These are phyloP conservation scores for Canis aureus DNA, from an alignment of 2,113 vertebrate species.

Conservation along the genomic window DNA sequence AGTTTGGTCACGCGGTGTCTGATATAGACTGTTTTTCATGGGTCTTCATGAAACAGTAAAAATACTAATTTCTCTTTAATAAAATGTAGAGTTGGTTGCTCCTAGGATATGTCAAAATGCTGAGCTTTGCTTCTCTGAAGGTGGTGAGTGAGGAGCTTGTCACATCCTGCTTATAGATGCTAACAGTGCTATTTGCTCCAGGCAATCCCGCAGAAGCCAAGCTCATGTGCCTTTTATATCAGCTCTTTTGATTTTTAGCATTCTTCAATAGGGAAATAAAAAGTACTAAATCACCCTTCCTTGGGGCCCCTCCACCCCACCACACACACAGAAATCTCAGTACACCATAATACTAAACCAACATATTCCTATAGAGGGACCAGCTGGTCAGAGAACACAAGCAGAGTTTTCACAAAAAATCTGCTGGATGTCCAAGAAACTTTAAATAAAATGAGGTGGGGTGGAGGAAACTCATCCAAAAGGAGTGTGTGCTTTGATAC, in stretches of 20 bases:
- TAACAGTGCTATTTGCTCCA: background rate
- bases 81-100: background rate
- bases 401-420: background rate
- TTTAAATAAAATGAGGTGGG: background rate
- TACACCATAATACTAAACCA: background rate
- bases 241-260: background rate
- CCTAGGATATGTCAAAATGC: background rate
- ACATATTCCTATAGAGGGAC: background rate
- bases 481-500: background rate
- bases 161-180: background rate
- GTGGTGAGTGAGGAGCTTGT: background rate
- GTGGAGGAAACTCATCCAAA: background rate
- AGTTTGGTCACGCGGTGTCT: background rate
- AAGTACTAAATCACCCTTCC: background rate
- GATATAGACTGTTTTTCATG: background rate
- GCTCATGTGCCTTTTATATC: background rate
- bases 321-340: background rate
- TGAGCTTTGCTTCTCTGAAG: background rate
- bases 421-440: background rate
- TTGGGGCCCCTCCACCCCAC: background rate
- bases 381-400: background rate
- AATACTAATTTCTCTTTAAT: background rate
- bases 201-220: background rate
- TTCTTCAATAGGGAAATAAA: slow-evolving; percentile 27
- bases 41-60: background rate